Percentiles rank a stretch among this genome's conserved stretches.
Conservation (phyloP, 1,140 invertebrate species). For the Epicauta chinensis region DNA sequence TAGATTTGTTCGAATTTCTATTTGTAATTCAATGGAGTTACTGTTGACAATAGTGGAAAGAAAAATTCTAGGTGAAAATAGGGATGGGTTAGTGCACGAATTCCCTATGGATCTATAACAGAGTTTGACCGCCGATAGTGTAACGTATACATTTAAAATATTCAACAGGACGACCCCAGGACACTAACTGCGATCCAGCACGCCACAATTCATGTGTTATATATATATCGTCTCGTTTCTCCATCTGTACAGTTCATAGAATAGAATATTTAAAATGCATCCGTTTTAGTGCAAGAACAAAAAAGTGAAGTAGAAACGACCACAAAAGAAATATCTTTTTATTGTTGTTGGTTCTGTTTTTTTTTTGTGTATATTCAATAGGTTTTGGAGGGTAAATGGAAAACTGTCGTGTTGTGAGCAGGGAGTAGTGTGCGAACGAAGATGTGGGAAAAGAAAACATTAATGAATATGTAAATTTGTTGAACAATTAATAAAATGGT, state of each 20-base stretch:
- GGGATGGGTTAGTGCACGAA: not conserved
- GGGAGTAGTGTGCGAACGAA: too few species aligned
- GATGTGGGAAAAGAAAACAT: not conserved
- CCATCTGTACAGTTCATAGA: slow-evolving; percentile 6
- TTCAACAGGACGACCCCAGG: slow-evolving; percentile 15
- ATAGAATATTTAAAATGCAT: slow-evolving; percentile 15
- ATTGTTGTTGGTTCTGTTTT: too few species aligned
- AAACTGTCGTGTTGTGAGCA: too few species aligned
- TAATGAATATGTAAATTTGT: slow-evolving; percentile 14
- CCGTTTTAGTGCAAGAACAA: not conserved
- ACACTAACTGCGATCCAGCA: slow-evolving; percentile 12
- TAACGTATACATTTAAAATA: slow-evolving; percentile 10
- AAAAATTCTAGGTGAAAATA: slow-evolving; percentile 9
- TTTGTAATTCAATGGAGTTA: slow-evolving; percentile 4
- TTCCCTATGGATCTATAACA: slow-evolving; percentile 10
- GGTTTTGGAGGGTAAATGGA: too few species aligned
- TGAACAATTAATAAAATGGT: not conserved
- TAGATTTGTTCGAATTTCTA: not conserved
- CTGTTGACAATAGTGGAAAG: slow-evolving; percentile 4
- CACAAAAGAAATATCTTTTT: too few species aligned
- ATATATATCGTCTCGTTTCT: not conserved
- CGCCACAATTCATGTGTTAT: slow-evolving; percentile 15
- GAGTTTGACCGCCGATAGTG: slow-evolving; percentile 15
- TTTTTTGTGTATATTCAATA: too few species aligned
- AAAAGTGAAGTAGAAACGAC: too few species aligned